Base-by-base conservation (phyloP, 1,140 invertebrate species). In the Drosophila sechellia region DNA sequence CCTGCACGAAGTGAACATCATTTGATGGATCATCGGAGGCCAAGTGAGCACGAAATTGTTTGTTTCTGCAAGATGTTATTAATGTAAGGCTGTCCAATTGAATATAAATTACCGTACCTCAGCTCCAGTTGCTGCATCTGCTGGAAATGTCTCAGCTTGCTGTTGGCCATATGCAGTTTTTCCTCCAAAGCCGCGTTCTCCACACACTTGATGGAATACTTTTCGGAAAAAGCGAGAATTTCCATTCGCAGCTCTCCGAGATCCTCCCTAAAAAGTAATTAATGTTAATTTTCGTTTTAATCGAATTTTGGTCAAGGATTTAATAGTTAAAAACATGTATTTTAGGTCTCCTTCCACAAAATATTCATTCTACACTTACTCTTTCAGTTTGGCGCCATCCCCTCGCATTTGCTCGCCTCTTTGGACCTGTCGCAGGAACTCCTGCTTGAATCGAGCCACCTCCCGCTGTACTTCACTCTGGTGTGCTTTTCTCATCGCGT, bases 401-500 rank as follows among this genome's bases (percentile, higher is more conserved):
- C 79, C 79, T 3, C 70, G 68, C 25, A 87, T 78, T 42, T 91
- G 79, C 54, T 94, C 94, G 8, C 93, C 93, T 5, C 94, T 93
- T 52, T 91, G 94, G 80, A 95, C 94, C 89, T 96, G 95, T 52
- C 95, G 94, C n/a, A 96, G 92, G 86, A 97, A 97, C 90, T 97
- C 96, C 57, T 96, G 94, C 90, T 98, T 97, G 91, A 98, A 97
- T 90, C 96, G 96, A 13, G 96, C 94, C 12, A 98, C 96, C 93
- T 98, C 96, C 50, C 95, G 95, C 79, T 97, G 95, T 22, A 98
- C 96, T 91, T 98, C 97, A 71, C 95, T 96, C 93, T 98, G 96
- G 92, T 98, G 97, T 1, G 97, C 97, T 92, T 98, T 98, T 42
- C 97, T 94, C 95, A 98, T 98, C 4, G 97, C 97, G 92, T 98